These are phyloP conservation scores for Phyllostomus hastatus DNA, from an alignment of 2,113 vertebrate species.

Conservation along the genomic window DNA sequence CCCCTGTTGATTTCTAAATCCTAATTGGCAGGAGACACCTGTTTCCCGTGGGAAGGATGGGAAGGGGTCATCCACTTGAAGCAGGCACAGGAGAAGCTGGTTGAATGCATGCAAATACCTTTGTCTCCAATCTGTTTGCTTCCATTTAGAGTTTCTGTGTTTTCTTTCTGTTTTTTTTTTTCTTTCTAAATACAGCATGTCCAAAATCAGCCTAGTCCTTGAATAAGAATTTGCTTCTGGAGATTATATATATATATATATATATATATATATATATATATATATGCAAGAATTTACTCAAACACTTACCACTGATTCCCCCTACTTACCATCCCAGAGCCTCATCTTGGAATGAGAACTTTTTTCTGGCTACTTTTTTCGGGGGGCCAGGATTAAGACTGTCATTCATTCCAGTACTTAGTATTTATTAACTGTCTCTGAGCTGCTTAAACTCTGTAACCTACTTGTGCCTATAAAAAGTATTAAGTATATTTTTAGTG, in stretches of 20 bases:
- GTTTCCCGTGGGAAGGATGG: constrained; percentile 52
- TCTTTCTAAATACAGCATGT: not conserved
- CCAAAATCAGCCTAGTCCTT: not conserved
- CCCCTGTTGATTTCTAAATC: constrained; percentile 71
- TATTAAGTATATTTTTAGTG: constrained; percentile 27
- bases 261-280: not conserved
- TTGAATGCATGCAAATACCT: not conserved
- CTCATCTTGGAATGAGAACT: not conserved
- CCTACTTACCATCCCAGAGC: not conserved
- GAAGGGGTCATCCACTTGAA: constrained; percentile 33
- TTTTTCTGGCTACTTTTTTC: not conserved
- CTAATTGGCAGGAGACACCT: constrained; percentile 72
- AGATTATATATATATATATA: not conserved
- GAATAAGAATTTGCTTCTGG: not conserved
- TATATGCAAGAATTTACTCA: not conserved
- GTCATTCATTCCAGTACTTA: not conserved
- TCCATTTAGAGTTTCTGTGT: not conserved
- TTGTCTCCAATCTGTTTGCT: not conserved
- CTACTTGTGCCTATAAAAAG: not conserved
- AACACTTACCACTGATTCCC: not conserved
- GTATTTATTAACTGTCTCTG: not conserved
- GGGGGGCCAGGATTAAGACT: not conserved
- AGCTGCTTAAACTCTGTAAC: not conserved
- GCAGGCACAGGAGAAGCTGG: not conserved
- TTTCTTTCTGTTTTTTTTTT: too few species aligned